phyloP scores from a whole-genome alignment of 2,888 invertebrate species.

The Ochropacha duplaris region DNA sequence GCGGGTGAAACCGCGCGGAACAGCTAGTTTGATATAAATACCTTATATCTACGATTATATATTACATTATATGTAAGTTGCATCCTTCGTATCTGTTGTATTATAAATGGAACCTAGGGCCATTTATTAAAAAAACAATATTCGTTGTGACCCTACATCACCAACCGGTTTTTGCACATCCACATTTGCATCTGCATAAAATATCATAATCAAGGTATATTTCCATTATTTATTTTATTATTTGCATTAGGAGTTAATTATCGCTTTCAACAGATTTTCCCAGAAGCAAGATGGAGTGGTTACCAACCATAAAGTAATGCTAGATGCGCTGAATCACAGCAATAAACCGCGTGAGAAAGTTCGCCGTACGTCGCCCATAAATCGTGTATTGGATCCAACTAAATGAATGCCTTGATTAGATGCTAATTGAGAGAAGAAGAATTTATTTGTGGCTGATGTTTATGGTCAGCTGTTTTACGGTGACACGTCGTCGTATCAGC shows the following conservation, averaged over 20 bases:
- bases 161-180: neutral
- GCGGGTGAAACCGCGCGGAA: too few species aligned
- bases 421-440: slow-evolving; percentile 71
- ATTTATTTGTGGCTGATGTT: slow-evolving; percentile 49
- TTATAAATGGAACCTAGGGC: too few species aligned
- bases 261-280: slow-evolving; percentile 25
- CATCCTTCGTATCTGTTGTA: too few species aligned
- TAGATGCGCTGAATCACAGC: slow-evolving; percentile 52
- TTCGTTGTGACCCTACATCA: neutral
- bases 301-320: slow-evolving; percentile 44
- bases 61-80: too few species aligned
- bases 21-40: too few species aligned
- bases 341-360: slow-evolving; percentile 70
- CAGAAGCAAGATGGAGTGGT: slow-evolving; percentile 31
- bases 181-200: neutral
- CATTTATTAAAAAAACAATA: too few species aligned
- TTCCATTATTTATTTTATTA: neutral
- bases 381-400: slow-evolving; percentile 60
- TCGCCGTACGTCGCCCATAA: slow-evolving; percentile 53
- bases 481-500: slow-evolving; percentile 51
- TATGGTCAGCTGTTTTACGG: slow-evolving; percentile 32
- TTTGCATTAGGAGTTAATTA: neutral
- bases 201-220: neutral
- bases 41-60: too few species aligned
- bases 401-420: slow-evolving; percentile 72